These are phyloP conservation scores for Plumapathes pennacea DNA, from an alignment of 92 coral and sea anemone species.

Conservation along the genomic window DNA sequence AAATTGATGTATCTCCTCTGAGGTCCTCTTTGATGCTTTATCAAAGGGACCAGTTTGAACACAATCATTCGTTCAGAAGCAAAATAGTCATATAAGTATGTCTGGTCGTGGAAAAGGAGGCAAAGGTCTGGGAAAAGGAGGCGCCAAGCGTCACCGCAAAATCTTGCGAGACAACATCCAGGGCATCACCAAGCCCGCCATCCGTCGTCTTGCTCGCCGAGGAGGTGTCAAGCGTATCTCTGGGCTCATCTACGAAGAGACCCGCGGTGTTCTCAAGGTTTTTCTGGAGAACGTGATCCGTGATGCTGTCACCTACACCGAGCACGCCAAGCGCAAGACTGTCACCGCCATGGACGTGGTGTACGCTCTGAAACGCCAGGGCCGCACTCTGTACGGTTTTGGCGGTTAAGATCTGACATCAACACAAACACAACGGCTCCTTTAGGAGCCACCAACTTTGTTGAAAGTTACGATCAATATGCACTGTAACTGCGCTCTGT, in stretches of 20 bases:
- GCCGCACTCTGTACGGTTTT: slow-evolving; percentile 95
- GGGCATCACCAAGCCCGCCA: slow-evolving; percentile 94
- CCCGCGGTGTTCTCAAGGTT: slow-evolving; percentile 95
- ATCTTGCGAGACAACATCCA: slow-evolving; percentile 93
- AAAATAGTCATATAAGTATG: too few species aligned
- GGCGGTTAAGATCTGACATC: slow-evolving; percentile 54
- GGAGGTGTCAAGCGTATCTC: slow-evolving; percentile 97
- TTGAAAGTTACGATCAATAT: too few species aligned
- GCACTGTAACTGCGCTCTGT: too few species aligned
- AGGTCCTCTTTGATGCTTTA: too few species aligned
- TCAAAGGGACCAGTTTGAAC: too few species aligned
- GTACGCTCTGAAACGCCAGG: slow-evolving; percentile 92
- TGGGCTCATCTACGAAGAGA: slow-evolving; percentile 82
- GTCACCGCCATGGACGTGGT: slow-evolving; percentile 98
- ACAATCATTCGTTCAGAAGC: too few species aligned
- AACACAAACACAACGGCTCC: slow-evolving; percentile 26
- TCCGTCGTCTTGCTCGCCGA: slow-evolving; percentile 97
- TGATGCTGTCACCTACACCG: slow-evolving; percentile 96
- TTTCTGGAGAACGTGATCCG: slow-evolving; percentile 97
- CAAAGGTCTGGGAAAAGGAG: slow-evolving; percentile 91
- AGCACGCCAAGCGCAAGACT: slow-evolving; percentile 97
- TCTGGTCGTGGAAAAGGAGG: slow-evolving; percentile 98
- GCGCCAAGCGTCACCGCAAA: slow-evolving; percentile 95
- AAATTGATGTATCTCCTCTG: too few species aligned
- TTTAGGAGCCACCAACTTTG: slow-evolving; percentile 51